Evolutionary conservation across 2,888 invertebrate genomes (phyloP).

Genomic region (Erebia palarica): DNA sequence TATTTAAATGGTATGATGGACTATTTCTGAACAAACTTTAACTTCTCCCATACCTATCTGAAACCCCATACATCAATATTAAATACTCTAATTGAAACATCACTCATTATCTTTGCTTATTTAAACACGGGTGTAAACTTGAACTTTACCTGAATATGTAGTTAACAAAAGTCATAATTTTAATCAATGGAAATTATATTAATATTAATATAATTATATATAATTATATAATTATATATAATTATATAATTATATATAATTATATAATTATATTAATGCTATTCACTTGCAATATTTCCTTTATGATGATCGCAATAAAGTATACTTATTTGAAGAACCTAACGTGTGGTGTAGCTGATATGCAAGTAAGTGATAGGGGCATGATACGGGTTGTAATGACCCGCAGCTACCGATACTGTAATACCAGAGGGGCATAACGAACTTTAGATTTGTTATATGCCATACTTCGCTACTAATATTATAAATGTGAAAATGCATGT

Average conservation of each 20-base stretch:
- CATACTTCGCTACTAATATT: neutral
- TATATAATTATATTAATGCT: neutral
- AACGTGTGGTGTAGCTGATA: slow-evolving; percentile 26
- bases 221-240: no score
- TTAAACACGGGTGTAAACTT: slow-evolving; percentile 18
- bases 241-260: no score
- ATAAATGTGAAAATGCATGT: no score
- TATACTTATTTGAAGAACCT: neutral
- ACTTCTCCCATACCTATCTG: no score
- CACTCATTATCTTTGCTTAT: slow-evolving; percentile 3
- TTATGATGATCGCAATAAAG: neutral
- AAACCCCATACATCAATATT: no score
- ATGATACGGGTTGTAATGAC: slow-evolving; percentile 47
- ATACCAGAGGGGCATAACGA: slow-evolving; percentile 28
- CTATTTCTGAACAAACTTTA: no score
- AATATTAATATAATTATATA: no score
- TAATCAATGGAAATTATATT: neutral
- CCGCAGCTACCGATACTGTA: slow-evolving; percentile 42
- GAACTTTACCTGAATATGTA: slow-evolving; percentile 22
- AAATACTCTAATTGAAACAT: no score
- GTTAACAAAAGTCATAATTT: neutral
- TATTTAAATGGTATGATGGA: no score
- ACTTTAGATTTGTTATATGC: slow-evolving; percentile 1
- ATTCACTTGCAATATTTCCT: slow-evolving; percentile 3
- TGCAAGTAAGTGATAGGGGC: slow-evolving; percentile 23